Evolutionary conservation across 2,113 vertebrate species (phyloP).

Genomic region (Nycticryphes semicollaris): DNA sequence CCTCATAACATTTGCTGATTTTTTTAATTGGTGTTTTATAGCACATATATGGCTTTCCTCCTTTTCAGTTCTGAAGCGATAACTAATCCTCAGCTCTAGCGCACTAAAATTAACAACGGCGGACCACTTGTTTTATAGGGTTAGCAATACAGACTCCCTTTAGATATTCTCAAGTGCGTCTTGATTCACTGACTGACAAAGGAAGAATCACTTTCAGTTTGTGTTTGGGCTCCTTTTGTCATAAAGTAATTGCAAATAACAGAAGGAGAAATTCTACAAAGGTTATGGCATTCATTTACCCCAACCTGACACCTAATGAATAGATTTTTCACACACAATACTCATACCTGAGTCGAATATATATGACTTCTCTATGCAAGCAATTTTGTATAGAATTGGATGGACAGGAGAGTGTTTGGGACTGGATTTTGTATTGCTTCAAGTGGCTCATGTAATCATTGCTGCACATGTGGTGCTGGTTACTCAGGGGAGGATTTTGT

Average conservation of each 20-base stretch:
- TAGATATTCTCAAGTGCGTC: neutral
- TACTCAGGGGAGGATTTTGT: neutral
- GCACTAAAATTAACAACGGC: neutral
- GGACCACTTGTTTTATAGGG: neutral
- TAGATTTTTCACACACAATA: neutral
- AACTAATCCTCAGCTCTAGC: neutral
- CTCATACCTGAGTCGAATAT: neutral
- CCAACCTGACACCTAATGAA: neutral
- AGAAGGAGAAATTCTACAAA: neutral
- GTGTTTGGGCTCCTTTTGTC: neutral
- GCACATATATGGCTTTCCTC: neutral
- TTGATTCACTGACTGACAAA: neutral
- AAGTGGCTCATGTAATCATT: neutral
- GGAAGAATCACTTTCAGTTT: neutral
- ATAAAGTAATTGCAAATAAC: neutral
- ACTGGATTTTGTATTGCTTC: neutral
- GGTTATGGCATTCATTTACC: neutral
- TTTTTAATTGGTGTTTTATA: neutral
- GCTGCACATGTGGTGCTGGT: neutral
- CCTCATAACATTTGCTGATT: neutral
- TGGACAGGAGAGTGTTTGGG: neutral
- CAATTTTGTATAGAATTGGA: neutral
- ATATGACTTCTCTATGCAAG: neutral
- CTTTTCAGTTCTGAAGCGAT: neutral
- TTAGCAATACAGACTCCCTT: neutral